Evolutionary conservation across 2,888 invertebrate genomes (phyloP).

Genomic region (Melieria crassipennis): DNA sequence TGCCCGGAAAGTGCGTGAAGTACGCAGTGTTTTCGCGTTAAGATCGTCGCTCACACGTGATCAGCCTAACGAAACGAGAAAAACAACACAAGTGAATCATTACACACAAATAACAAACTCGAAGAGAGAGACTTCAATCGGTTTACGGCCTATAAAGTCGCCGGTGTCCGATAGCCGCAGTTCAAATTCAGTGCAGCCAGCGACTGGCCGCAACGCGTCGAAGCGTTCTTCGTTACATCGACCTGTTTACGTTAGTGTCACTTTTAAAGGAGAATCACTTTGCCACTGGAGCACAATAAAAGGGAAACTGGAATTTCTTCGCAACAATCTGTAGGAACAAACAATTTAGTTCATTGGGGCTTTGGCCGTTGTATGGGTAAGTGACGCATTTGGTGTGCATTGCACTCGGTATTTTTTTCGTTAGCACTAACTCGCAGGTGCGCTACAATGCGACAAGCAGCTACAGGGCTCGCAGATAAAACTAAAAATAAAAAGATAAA

Average conservation of each 20-base stretch:
- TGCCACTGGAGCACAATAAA: background rate
- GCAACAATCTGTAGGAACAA: constrained; percentile 47
- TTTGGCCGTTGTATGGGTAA: constrained; percentile 70
- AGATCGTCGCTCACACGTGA: background rate
- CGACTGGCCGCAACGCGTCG: too few species aligned
- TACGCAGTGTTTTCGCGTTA: background rate
- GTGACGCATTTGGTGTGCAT: constrained; percentile 45
- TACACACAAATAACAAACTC: constrained; percentile 15
- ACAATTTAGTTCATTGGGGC: constrained; percentile 62
- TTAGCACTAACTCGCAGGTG: too few species aligned
- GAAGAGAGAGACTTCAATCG: constrained; percentile 30
- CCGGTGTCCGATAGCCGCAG: too few species aligned
- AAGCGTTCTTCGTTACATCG: constrained; percentile 20
- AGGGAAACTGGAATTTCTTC: constrained; percentile 33
- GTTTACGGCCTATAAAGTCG: too few species aligned
- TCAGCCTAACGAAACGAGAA: background rate
- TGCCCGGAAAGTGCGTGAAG: background rate
- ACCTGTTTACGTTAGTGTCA: background rate
- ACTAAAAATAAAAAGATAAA: too few species aligned
- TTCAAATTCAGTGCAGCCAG: too few species aligned
- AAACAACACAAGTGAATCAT: constrained; percentile 22
- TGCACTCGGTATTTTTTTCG: too few species aligned
- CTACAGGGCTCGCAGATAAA: too few species aligned
- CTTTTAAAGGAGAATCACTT: too few species aligned
- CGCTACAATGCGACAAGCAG: too few species aligned